phyloP scores from a whole-genome alignment of 2,797 vertebrate genomes.

The Neostethus bicornis region DNA sequence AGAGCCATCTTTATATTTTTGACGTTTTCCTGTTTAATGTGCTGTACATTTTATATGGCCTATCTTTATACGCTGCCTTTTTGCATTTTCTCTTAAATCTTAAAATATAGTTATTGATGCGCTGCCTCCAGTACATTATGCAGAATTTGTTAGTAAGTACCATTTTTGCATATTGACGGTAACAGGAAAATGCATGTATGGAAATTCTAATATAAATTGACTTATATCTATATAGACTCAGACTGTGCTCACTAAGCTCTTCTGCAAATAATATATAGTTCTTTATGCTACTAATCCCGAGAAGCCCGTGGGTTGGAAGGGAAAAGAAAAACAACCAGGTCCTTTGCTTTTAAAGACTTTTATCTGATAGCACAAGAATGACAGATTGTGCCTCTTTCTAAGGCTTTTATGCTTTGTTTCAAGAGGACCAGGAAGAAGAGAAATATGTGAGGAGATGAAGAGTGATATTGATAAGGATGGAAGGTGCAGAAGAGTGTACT shows the following conservation, averaged over 20 bases:
- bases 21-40: conserved; percentile 85
- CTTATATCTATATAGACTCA: conserved; percentile 91
- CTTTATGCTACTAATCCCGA: conserved; percentile 97
- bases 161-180: conserved; percentile 99
- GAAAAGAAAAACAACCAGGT: conserved; percentile 54
- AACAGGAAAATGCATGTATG: conserved; percentile 99
- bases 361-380: conserved; percentile 82
- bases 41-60: conserved; percentile 80
- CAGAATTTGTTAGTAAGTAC: conserved; percentile 99
- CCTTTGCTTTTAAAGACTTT: conserved; percentile 83
- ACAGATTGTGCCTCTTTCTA: conserved; percentile 80
- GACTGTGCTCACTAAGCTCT: conserved; percentile 98
- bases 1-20: conserved; percentile 86
- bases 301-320: conserved; percentile 62
- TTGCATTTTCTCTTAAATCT: conserved; percentile 94
- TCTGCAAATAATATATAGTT: conserved; percentile 92
- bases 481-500: conserved; percentile 77
- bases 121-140: conserved; percentile 95
- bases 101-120: conserved; percentile 93
- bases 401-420: conserved; percentile 80
- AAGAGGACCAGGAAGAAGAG: conserved; percentile 55
- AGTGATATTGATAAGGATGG: conserved; percentile 79
- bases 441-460: conserved; percentile 59
- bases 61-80: conserved; percentile 81
- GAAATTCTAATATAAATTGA: conserved; percentile 99